Evolutionary conservation across 2,113 vertebrate genomes (phyloP).

Genomic region (Dolichotis patagonum): DNA sequence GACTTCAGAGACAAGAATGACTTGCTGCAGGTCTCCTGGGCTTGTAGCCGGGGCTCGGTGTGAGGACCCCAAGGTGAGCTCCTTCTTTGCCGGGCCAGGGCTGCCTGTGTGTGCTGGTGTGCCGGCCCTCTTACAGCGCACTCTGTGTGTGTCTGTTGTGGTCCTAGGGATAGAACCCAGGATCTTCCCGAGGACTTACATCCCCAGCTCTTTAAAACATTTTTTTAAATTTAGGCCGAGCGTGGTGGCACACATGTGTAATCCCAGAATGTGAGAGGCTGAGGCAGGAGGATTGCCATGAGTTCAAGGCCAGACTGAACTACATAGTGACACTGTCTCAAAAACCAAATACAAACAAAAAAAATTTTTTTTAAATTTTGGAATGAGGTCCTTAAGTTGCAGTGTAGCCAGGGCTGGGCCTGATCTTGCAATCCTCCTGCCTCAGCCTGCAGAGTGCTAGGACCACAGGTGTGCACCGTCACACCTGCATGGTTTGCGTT

Average conservation of each 20-base stretch:
- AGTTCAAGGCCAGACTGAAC: background rate
- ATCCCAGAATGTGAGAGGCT: background rate
- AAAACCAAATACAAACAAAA: background rate
- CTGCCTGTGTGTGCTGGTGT: fast-evolving
- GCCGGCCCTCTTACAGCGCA: too few species aligned
- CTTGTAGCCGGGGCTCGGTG: background rate
- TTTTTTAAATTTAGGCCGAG: background rate
- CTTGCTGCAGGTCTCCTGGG: fast-evolving
- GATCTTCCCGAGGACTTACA: background rate
- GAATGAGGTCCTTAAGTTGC: background rate
- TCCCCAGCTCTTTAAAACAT: background rate
- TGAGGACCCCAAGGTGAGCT: background rate
- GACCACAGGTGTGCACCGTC: background rate
- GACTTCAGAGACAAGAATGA: too few species aligned
- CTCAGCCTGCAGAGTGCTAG: background rate
- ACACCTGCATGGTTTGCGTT: background rate
- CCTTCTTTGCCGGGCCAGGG: background rate
- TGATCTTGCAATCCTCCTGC: background rate
- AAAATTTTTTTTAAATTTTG: background rate
- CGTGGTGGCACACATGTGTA: background rate
- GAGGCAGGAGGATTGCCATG: background rate
- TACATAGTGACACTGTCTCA: background rate
- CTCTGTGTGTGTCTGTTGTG: background rate
- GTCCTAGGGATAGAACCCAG: background rate
- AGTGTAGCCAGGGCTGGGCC: background rate